Evolutionary conservation across 2,888 invertebrate genomes (phyloP).

Genomic region (Calameuta pallipes): DNA sequence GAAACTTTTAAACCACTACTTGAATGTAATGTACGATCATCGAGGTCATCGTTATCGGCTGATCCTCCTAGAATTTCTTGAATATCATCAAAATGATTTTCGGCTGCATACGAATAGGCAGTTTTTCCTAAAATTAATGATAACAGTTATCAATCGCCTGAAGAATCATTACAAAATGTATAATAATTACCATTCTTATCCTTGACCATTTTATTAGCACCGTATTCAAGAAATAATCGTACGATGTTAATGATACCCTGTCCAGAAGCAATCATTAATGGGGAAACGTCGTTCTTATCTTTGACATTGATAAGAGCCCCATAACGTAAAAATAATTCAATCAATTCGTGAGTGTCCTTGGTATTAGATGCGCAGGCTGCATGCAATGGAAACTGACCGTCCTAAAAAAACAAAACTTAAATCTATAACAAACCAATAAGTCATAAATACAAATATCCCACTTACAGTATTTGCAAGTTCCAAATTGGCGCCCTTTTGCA

Average conservation of each 20-base stretch:
- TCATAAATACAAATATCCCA: background rate
- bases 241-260: conserved; percentile 5
- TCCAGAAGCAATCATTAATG: conserved; percentile 1
- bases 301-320: conserved; percentile 7
- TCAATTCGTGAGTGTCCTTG: conserved; percentile 3
- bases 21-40: background rate
- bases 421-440: background rate
- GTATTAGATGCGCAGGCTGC: conserved; percentile 1
- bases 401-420: background rate
- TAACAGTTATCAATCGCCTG: background rate
- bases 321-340: conserved; percentile 6
- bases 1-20: background rate
- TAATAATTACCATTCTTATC: conserved; percentile 5
- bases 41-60: background rate
- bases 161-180: background rate
- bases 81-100: conserved; percentile 6
- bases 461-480: conserved; percentile 2
- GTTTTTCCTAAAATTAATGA: background rate
- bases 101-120: conserved; percentile 1
- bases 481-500: conserved; percentile 7
- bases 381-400: conserved; percentile 3
- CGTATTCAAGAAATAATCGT: conserved; percentile 3
- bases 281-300: conserved; percentile 2
- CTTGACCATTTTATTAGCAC: conserved; percentile 3
- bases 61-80: background rate